Percentiles rank a stretch among this genome's conserved stretches.
Evolutionary conservation across 1,140 invertebrate species (phyloP).

Genomic region (Aphidius gifuensis): DNA sequence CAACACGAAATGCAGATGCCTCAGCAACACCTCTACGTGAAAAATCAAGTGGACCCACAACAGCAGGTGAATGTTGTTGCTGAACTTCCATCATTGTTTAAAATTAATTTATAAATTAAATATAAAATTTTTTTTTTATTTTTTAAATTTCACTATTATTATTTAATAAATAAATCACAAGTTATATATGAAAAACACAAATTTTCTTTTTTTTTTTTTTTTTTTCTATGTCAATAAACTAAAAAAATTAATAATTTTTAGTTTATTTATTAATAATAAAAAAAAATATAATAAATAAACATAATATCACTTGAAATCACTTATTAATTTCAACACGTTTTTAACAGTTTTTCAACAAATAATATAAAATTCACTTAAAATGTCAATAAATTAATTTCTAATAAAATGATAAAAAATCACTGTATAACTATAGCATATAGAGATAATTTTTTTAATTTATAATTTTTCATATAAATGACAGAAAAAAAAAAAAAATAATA

Average conservation of each 20-base stretch:
- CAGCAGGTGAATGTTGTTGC: constrained; percentile 53
- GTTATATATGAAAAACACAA: no score
- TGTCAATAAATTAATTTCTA: no score
- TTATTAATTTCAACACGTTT: no score
- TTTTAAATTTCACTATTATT: not conserved
- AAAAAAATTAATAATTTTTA: no score
- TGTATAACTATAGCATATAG: no score
- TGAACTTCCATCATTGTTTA: constrained; percentile 52
- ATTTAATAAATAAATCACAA: not conserved
- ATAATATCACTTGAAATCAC: no score
- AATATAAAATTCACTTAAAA: not conserved
- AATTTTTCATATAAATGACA: not conserved
- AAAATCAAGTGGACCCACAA: constrained; percentile 52
- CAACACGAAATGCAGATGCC: constrained; percentile 51
- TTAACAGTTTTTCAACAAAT: no score
- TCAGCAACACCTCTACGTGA: constrained; percentile 52
- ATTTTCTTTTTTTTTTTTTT: no score
- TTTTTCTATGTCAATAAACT: not conserved
- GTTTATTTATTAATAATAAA: not conserved
- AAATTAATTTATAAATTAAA: not conserved
- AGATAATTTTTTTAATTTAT: no score
- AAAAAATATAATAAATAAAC: not conserved
- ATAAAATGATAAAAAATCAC: no score
- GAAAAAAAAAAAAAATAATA: no score
- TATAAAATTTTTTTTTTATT: not conserved